These are phyloP conservation scores for Pogonomyrmex californicus DNA, from an alignment of 1,140 invertebrate species.

Conservation along the genomic window DNA sequence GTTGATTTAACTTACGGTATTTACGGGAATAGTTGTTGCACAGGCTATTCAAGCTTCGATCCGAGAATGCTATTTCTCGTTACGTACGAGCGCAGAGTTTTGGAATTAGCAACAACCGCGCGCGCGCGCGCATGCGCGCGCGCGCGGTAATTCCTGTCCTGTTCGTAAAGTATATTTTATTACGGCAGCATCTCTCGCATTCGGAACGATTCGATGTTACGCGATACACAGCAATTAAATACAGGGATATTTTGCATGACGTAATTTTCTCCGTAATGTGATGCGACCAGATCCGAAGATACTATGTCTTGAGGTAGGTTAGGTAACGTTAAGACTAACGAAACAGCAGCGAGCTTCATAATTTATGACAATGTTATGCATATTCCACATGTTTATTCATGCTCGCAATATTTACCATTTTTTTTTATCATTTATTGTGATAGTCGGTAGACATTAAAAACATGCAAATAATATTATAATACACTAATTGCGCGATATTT, in stretches of 20 bases:
- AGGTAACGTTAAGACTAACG: conserved; percentile 58
- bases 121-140: too few species aligned
- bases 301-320: conserved; percentile 64
- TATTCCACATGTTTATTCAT: conserved; percentile 48
- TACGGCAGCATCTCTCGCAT: conserved; percentile 1
- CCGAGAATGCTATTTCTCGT: conserved; percentile 52
- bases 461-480: neutral
- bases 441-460: neutral
- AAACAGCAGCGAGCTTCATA: conserved; percentile 32
- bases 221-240: conserved; percentile 56
- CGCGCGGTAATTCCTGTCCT: conserved; percentile 34
- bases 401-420: conserved; percentile 6
- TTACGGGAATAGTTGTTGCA: conserved; percentile 48
- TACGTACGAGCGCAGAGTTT: conserved; percentile 61
- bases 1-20: conserved; percentile 50
- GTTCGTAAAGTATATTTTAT: conserved; percentile 36
- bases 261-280: conserved; percentile 51
- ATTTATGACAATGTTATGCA: conserved; percentile 47
- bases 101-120: conserved; percentile 36
- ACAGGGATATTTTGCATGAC: conserved; percentile 55
- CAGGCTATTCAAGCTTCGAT: conserved; percentile 50
- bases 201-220: conserved; percentile 49
- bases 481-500: conserved; percentile 18
- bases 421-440: neutral
- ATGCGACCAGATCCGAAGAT: conserved; percentile 53